Evolutionary conservation across 2,797 vertebrate species (phyloP), one percentile per base, ranked within the genome.

Genomic region (Takifugu rubripes): DNA sequence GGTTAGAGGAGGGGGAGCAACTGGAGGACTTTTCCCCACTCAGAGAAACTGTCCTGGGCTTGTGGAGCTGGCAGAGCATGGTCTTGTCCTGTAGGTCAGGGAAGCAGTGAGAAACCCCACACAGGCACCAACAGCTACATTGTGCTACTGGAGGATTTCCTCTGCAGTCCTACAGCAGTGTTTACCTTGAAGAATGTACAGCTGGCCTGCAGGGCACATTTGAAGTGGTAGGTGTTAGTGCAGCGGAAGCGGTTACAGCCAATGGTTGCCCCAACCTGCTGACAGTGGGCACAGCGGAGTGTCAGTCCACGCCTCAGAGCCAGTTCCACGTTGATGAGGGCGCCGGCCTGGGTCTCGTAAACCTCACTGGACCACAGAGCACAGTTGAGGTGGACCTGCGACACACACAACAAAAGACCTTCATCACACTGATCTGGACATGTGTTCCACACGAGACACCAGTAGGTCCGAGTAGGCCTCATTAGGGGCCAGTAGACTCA

Each of bases 331-430:
- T 99, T 99, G 66, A 99, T 98, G 69, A 99, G 92, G 40, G 96
- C 97, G 5, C 97, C 97, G 5, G 97, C 97, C 90, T 99, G 96
- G 16, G 97, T 99, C 92, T 99, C 97, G 0, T 99, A 99, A 61
- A 99, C 97, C 87, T 98, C 96, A 0, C 94, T 96, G 84, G 97
- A 99, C 97, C 97, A 99, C 82, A 99, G 92, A 0, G 97, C 96
- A 21, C 96, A 99, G 80, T 99, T 99, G 84, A 99, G 84, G 77
- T 99, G 97, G 21, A 88, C 87, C 87, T 89, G 75, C 42, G 10
- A 49, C 42, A 65, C 11, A 26, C n/a, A 0, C 44, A 3, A 61
- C 8, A 44, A 0, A 49, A 33, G 31, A 10, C 3, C 8, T 33
- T 10, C 31, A 10, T 33, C 31, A 9, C 8, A 4, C 8, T 10